Base-by-base conservation (phyloP, 2,113 vertebrate species). In the Gopherus evgoodei region DNA sequence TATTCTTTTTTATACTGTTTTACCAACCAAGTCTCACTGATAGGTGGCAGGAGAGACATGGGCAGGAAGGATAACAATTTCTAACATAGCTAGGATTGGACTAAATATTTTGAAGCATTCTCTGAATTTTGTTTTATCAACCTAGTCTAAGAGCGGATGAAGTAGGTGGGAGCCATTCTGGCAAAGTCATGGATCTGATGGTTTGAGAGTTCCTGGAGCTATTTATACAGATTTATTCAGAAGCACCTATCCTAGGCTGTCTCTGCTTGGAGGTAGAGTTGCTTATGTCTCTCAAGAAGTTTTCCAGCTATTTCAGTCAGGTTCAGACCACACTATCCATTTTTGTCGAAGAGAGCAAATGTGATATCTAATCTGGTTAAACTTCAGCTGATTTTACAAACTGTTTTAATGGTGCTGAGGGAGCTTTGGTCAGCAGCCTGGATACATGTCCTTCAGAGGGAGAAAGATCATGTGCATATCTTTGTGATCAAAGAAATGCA, bases 381-480 rank as follows among this genome's bases (percentile, higher is more conserved):
- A 80, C 62, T 91, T 92, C 88, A 87, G 50, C 50, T 82, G 50
- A 1, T 84, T 96, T 93, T 59, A 93, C 25, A 13, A 4, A 2
- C 2, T 8, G 13, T 22, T 81, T 65, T 47, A 86, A 38, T 38
- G 9, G 38, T 17, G 12, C 24, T 29, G 35, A 13, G 52, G 24
- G 22, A 27, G 50, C 14, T 42, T 38, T 42, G 53, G 81, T 24
- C n/a, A 8, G 81, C 81, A 56, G 52, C 13, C 53, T 21, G 14
- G 50, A 21, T 0, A 49, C 3, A 0, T 0, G 17, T 35, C 14
- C 31, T 31, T 17, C 21, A 42, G 29, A 83, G 54, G 72, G 11
- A 50, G 0, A 35, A 44, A 90, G 52, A 80, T 49, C 69, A 22
- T 0, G 0, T 8, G 57, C 6, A 16, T 56, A 88, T 82, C 24